phyloP scores from a whole-genome alignment of 2,888 invertebrate genomes.

The Sesia bembeciformis region DNA sequence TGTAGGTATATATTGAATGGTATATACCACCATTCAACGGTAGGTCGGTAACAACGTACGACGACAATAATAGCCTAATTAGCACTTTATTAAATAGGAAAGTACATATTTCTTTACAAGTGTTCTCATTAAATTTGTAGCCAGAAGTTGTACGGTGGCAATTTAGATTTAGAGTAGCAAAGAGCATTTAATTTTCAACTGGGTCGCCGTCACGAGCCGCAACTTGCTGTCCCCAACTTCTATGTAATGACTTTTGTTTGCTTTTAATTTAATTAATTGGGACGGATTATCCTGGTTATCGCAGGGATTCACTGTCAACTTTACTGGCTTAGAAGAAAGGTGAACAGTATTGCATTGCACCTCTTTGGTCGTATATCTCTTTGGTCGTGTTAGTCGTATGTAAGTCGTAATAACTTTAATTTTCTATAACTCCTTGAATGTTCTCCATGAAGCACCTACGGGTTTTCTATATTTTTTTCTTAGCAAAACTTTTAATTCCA shows the following conservation, averaged over 20 bases:
- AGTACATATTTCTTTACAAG: neutral
- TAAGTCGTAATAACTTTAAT: too few relatives aligned
- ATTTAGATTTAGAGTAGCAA: neutral
- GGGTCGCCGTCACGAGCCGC: constrained; percentile 26
- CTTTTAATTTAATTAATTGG: constrained; percentile 66
- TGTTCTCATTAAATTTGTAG: neutral
- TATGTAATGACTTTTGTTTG: constrained; percentile 58
- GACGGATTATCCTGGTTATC: constrained; percentile 54
- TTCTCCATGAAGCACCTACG: too few relatives aligned
- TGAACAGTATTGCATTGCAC: constrained; percentile 14
- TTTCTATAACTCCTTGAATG: too few relatives aligned
- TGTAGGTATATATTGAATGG: too few relatives aligned
- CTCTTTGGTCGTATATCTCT: too few relatives aligned
- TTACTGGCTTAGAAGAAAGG: constrained; percentile 33
- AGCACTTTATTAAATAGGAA: too few relatives aligned
- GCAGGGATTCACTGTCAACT: constrained; percentile 46
- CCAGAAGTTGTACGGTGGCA: neutral
- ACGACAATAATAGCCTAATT: too few relatives aligned
- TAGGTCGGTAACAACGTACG: too few relatives aligned
- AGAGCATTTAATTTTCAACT: constrained; percentile 20
- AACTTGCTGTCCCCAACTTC: constrained; percentile 39
- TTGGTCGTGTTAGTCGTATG: too few relatives aligned
- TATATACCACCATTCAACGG: too few relatives aligned
- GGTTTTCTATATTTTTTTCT: too few relatives aligned
- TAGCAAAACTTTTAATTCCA: too few relatives aligned